These are phyloP conservation scores for Anguilla marmorata DNA, from an alignment of 2,797 vertebrate genomes.

Conservation along the genomic window DNA sequence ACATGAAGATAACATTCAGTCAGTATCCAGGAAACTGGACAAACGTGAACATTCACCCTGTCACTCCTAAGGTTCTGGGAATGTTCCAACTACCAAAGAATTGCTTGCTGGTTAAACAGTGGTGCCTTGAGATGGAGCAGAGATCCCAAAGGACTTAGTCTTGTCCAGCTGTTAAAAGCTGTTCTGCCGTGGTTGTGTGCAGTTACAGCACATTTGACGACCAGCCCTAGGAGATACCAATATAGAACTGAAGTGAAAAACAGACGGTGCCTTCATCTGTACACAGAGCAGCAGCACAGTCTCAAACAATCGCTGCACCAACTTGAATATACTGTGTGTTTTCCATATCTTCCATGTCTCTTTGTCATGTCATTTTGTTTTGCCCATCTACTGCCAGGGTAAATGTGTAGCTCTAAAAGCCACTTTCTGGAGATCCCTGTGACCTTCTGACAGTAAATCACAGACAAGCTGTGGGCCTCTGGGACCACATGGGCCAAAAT, in stretches of 20 bases:
- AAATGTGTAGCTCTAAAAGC: not conserved
- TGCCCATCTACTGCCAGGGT: not conserved
- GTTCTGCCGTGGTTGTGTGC: not conserved
- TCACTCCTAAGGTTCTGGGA: not conserved
- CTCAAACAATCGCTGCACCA: too few relatives aligned
- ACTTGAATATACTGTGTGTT: not conserved
- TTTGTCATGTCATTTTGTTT: not conserved
- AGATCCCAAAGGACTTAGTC: not conserved
- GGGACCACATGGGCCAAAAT: slow-evolving; percentile 9
- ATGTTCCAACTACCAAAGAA: not conserved
- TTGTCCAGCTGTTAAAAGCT: not conserved
- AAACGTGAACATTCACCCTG: not conserved
- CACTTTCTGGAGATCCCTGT: slow-evolving; percentile 8
- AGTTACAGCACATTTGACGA: not conserved
- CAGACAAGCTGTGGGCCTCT: not conserved
- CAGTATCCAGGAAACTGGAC: not conserved
- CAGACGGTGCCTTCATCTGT: not conserved
- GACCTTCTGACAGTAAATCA: slow-evolving; percentile 17
- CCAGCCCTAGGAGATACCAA: not conserved
- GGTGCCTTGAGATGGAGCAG: not conserved
- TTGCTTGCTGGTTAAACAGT: not conserved
- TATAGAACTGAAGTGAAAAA: not conserved
- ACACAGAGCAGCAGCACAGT: not conserved
- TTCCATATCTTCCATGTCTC: not conserved
- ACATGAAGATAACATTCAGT: too few relatives aligned